Evolutionary conservation across 2,797 vertebrate species (phyloP).

Genomic region (Schizothorax lantsangensis): DNA sequence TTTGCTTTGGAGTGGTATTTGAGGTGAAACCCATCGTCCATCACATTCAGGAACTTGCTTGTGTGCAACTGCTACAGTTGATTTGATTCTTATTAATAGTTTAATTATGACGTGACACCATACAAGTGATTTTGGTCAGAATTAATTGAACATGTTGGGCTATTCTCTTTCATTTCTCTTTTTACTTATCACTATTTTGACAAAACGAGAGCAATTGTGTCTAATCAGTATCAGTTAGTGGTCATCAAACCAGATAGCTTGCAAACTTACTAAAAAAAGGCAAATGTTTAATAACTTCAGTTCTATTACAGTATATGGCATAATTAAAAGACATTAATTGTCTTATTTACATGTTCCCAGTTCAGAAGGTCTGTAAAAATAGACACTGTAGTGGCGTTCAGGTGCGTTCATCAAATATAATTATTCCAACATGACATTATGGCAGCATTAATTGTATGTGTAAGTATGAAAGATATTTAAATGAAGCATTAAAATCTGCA

Average conservation of each 20-base stretch:
- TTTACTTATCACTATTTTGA: background rate
- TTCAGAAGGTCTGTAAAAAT: background rate
- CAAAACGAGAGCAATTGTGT: background rate
- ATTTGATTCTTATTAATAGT: background rate
- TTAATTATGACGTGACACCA: too few species aligned
- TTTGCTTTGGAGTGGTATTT: background rate
- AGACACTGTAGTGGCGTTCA: background rate
- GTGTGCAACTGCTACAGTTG: background rate
- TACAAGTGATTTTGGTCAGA: background rate
- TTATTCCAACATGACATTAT: background rate
- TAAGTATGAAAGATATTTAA: background rate
- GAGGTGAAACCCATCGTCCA: background rate
- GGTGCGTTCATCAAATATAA: background rate
- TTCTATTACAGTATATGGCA: background rate
- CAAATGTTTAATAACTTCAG: background rate
- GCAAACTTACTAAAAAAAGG: background rate
- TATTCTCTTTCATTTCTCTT: background rate
- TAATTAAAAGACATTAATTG: background rate
- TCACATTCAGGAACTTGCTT: background rate
- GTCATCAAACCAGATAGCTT: background rate
- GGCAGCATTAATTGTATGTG: background rate
- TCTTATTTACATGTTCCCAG: background rate
- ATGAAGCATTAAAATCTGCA: constrained; percentile 4
- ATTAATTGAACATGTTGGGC: background rate
- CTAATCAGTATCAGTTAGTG: background rate